Percentiles rank a stretch among this genome's conserved stretches.
These are phyloP conservation scores for Apis mellifera DNA, from an alignment of 1,140 invertebrate genomes.

Conservation along the genomic window DNA sequence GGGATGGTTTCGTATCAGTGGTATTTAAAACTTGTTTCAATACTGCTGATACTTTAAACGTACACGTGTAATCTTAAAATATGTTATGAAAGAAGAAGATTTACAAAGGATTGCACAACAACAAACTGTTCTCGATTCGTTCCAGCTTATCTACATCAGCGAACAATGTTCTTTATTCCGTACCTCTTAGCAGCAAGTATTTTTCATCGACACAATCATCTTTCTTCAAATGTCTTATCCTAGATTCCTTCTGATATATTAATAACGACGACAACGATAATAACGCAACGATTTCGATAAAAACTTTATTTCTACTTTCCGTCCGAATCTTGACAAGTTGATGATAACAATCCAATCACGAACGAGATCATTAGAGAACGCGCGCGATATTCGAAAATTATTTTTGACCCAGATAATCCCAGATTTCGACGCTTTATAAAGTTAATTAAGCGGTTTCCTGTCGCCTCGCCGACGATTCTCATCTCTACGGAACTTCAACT, in stretches of 20 bases:
- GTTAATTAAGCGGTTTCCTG: constrained; percentile 23
- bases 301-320: no score
- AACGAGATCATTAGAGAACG: neutral
- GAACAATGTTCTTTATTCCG: neutral
- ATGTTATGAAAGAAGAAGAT: neutral
- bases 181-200: neutral
- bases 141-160: neutral
- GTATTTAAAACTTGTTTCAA: neutral
- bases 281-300: no score
- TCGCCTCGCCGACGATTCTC: neutral
- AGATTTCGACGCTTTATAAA: neutral
- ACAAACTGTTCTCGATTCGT: neutral
- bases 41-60: neutral
- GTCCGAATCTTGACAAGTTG: no score
- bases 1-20: constrained; percentile 1
- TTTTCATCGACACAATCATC: neutral
- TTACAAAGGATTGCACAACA: neutral
- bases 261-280: no score
- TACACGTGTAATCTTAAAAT: neutral
- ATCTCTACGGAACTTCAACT: neutral
- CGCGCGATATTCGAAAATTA: neutral
- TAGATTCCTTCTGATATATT: no score
- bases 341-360: no score
- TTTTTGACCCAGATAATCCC: neutral
- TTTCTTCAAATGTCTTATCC: neutral